Base-by-base conservation (phyloP, 2,888 invertebrate genomes). In the Eristalis intricaria region DNA sequence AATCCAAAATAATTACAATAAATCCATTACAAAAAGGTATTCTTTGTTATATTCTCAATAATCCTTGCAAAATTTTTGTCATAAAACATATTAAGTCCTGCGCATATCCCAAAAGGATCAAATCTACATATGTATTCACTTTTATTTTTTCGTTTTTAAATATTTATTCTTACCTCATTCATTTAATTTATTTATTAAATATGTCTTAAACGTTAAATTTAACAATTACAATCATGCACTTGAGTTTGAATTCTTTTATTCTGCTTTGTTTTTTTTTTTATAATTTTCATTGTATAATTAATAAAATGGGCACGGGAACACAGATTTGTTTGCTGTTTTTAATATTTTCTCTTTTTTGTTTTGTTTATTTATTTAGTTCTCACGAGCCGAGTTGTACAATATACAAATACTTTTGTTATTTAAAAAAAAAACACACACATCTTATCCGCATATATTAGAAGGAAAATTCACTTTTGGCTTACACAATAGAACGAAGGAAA, bases 1-100 rank as follows among this genome's bases (percentile, higher is more conserved):
- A 86, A 86, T 86, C 83, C 86, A 75, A 86, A 86, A 86, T 86
- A 79, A 86, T 86, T 86, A 83, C 78, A 86, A 83, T 86, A 86
- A 86, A 86, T 86, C 82, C 86, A 82, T 88, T 84, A 82, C 83
- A 85, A 86, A 79, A 86, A 81, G 68, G 68, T 70, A 66, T 78
- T 79, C 26, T 66, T 75, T 86, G 58, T 82, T 81, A 32, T 60
- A 65, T 79, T 79, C 56, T 76, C 64, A 76, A 60, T 83, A 83
- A 85, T 71, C 70, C 58, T 70, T 70, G 78, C 78, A 79, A 79
- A 79, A 65, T 70, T 63, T 58, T 56, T 32, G 32, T 68, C 68
- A 74, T 68, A 68, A 80, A 86, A 78, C 82, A 70, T 83, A 81
- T 78, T 83, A 86, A 83, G 78, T 83, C 83, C 86, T 83, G 86